Base-by-base conservation (phyloP, 2,888 invertebrate species). In the Malthinus seriepunctatus region DNA sequence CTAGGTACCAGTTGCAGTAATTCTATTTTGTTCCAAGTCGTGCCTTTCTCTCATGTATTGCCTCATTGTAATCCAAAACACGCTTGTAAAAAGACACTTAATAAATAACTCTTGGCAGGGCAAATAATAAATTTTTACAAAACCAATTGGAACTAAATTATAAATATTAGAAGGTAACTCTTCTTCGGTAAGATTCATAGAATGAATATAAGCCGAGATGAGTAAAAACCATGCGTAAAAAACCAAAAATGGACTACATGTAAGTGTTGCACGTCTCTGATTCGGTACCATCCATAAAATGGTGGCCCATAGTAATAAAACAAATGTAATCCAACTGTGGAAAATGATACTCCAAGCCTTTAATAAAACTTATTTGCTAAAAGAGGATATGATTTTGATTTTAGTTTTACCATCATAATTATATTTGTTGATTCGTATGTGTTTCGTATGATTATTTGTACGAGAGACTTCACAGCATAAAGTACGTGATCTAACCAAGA, bases 331-430 rank as follows among this genome's bases (percentile, higher is more conserved):
- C 95, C 98, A 98, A 73, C 96, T 96, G 80, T 97, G 95, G 78
- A 95, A 99, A 74, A 97, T 93, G 74, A 99, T 97, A 74, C 97
- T 97, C 98, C 98, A 99, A 2, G 93, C 91, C 95, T 95, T 78
- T 76, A 81, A 82, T 55, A 12, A 9, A 1, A 10, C 1, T 38
- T 14, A 11, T 50, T 32, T 55, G 12, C 8, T 45, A 14, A 12
- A 8, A 14, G 32, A 52, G 10, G 45, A 7, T 46, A 42, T 14
- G 14, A 37, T 11, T 9, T 50, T 23, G 37, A 39, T 12, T 39
- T 48, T 39, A 46, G n/a, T 49, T 82, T 80, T 75, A 92, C 93
- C 94, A 95, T 95, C 94, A 95, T 95, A 10, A 91, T 87, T 62
- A 95, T 90, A 72, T 95, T 89, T 8, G 93, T 90, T 23, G 88